Conservation (phyloP, 1,140 invertebrate genomes). For the Zaprionus lachaisei region DNA sequence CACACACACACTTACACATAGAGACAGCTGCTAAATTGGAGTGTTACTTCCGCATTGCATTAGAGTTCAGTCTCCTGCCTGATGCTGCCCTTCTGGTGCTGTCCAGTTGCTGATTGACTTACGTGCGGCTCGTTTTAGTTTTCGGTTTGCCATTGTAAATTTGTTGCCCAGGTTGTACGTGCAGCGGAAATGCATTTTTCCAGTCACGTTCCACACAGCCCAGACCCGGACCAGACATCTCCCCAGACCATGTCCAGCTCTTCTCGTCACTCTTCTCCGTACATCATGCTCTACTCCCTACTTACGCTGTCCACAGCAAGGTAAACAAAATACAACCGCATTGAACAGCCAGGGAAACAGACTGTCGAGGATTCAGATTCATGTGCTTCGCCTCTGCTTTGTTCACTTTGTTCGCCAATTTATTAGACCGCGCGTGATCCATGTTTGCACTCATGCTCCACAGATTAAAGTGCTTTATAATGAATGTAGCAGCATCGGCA, state of each 20-base stretch:
- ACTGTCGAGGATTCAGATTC: constrained; percentile 49
- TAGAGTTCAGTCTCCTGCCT: constrained; percentile 57
- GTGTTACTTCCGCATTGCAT: constrained; percentile 81
- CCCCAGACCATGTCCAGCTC: constrained; percentile 22
- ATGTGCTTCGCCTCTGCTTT: constrained; percentile 38
- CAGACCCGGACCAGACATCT: constrained; percentile 52
- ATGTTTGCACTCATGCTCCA: constrained; percentile 45
- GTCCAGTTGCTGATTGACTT: constrained; percentile 76
- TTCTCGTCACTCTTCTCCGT: constrained; percentile 3
- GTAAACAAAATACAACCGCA: constrained; percentile 60
- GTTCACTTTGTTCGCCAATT: constrained; percentile 62
- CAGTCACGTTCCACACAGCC: constrained; percentile 66
- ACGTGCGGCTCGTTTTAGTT: constrained; percentile 75
- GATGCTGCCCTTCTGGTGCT: constrained; percentile 32
- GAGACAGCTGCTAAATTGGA: constrained; percentile 60
- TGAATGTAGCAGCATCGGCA: constrained; percentile 51
- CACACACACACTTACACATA: not conserved
- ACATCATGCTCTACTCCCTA: not conserved
- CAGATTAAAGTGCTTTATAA: constrained; percentile 76
- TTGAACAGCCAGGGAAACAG: constrained; percentile 41
- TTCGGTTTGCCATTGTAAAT: constrained; percentile 62
- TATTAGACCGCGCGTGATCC: constrained; percentile 75
- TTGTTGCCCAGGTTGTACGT: constrained; percentile 65
- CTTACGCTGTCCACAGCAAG: constrained; percentile 37
- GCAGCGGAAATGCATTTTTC: constrained; percentile 79